Conservation (phyloP, 1,140 invertebrate species). For the Luehdorfia chinensis region DNA sequence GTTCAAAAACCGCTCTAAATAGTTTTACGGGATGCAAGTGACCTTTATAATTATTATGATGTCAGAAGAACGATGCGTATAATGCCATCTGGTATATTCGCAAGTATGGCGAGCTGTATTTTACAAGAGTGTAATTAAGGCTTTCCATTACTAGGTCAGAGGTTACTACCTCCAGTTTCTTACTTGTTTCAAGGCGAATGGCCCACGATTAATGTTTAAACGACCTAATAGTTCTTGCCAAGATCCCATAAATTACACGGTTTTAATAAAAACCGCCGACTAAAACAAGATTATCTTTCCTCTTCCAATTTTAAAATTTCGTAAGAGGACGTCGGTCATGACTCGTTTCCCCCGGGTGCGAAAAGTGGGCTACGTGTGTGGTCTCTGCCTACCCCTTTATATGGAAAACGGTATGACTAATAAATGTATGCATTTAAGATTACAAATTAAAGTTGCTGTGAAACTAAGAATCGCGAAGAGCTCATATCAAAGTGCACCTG, state of each 20-base stretch:
- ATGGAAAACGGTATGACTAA: too few species aligned
- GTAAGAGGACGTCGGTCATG: too few species aligned
- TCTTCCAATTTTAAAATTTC: too few species aligned
- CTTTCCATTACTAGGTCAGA: slow-evolving; percentile 1
- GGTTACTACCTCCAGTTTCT: not conserved
- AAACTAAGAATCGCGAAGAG: too few species aligned
- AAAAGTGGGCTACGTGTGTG: too few species aligned
- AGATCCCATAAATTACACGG: not conserved
- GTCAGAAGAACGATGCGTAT: not conserved
- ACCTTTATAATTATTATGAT: not conserved
- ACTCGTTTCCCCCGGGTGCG: too few species aligned
- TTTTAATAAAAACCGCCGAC: too few species aligned
- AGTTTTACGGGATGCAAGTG: not conserved
- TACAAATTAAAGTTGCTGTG: too few species aligned
- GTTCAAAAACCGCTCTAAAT: slow-evolving; percentile 4
- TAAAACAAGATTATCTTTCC: too few species aligned
- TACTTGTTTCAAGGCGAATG: not conserved
- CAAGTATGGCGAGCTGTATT: not conserved
- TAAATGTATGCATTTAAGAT: too few species aligned
- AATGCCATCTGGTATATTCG: not conserved
- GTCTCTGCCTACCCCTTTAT: too few species aligned
- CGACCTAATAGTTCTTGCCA: not conserved
- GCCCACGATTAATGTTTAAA: not conserved
- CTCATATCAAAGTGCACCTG: too few species aligned
- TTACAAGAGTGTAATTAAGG: slow-evolving; percentile 4